Evolutionary conservation across 2,113 vertebrate species (phyloP).

Genomic region (Erythrolamprus reginae): DNA sequence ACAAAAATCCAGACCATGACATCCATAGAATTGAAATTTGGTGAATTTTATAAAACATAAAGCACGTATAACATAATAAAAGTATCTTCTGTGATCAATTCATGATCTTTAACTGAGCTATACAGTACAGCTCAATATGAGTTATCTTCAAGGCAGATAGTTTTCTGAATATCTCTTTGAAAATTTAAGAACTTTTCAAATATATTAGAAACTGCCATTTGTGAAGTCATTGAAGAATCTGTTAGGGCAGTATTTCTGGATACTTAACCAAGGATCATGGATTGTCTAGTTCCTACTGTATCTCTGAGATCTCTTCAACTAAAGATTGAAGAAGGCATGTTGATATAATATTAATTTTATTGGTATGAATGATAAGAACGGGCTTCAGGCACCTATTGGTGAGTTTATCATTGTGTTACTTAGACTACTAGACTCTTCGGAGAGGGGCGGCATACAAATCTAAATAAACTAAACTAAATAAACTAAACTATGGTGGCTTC

Average conservation of each 20-base stretch:
- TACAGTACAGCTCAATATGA: neutral
- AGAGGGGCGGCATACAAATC: no score
- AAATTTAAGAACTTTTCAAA: neutral
- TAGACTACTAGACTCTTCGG: no score
- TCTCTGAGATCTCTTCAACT: neutral
- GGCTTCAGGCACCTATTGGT: neutral
- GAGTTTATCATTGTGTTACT: neutral
- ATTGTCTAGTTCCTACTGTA: neutral
- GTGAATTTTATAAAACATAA: neutral
- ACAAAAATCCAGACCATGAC: neutral
- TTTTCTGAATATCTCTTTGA: neutral
- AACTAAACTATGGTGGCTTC: neutral
- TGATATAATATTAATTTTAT: neutral
- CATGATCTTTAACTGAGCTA: neutral
- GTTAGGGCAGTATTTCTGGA: neutral
- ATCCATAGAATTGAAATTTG: neutral
- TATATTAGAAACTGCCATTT: neutral
- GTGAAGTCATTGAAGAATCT: neutral
- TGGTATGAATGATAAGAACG: neutral
- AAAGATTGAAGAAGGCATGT: neutral
- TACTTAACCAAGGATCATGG: neutral
- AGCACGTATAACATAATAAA: neutral
- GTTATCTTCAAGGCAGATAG: neutral
- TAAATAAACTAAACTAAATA: no score
- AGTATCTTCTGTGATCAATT: neutral